Evolutionary conservation across 2,113 vertebrate species (phyloP).

Genomic region (Mustelus asterias): DNA sequence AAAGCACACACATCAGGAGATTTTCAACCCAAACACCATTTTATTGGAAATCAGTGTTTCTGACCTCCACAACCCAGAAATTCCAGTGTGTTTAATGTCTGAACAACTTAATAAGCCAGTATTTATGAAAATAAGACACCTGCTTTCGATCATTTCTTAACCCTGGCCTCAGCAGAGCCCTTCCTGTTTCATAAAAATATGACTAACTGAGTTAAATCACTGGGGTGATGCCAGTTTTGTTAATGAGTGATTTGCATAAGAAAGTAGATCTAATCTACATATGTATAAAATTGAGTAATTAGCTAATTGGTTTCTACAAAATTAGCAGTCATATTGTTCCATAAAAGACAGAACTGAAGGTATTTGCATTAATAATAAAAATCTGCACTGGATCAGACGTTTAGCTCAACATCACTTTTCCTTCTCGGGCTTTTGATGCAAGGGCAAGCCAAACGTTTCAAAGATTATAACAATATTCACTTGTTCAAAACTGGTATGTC

Average conservation of each 20-base stretch:
- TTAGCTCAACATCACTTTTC: background rate
- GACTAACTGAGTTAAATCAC: background rate
- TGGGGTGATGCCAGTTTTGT: background rate
- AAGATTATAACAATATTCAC: background rate
- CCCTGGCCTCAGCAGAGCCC: background rate
- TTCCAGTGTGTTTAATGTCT: background rate
- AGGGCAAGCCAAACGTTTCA: background rate
- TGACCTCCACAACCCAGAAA: background rate
- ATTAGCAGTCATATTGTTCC: constrained; percentile 24
- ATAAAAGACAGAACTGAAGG: background rate
- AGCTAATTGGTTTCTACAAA: background rate
- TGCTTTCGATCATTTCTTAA: background rate
- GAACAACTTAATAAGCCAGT: background rate
- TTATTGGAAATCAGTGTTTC: background rate
- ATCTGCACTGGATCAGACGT: background rate
- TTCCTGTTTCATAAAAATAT: background rate
- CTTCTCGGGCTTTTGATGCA: background rate
- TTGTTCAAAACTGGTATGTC: background rate
- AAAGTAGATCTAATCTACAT: constrained; percentile 3
- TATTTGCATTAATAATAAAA: background rate
- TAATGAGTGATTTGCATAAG: constrained; percentile 22
- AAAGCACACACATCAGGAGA: background rate
- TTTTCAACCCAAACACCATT: background rate
- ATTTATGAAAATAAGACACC: background rate
- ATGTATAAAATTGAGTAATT: background rate